Percentiles rank a stretch among this genome's conserved stretches.
These are phyloP conservation scores for Eurytoma adleriae DNA, from an alignment of 2,888 invertebrate species.

Conservation along the genomic window DNA sequence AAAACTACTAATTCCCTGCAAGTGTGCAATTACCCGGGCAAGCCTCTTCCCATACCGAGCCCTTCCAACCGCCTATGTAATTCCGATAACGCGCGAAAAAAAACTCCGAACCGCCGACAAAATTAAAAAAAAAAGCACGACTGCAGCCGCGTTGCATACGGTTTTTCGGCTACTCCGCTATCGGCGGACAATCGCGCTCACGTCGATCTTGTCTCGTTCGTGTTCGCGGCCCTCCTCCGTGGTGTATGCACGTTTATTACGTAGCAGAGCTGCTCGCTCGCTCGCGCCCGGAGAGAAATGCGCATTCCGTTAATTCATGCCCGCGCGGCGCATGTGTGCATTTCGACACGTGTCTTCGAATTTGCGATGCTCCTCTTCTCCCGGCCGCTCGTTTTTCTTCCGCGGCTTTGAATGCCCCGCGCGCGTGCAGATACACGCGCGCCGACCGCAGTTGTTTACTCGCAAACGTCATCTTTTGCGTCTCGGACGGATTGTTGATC, in stretches of 20 bases:
- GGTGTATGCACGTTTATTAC: constrained; percentile 19
- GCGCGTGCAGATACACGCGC: not conserved
- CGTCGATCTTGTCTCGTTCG: constrained; percentile 9
- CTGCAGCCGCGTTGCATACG: not conserved
- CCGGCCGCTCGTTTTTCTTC: constrained; percentile 20
- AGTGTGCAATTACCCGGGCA: too few species aligned
- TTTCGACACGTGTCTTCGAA: constrained; percentile 21
- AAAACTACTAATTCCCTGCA: too few species aligned
- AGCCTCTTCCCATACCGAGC: too few species aligned
- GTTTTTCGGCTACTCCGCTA: not conserved
- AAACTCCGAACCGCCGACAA: not conserved
- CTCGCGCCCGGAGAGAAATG: constrained; percentile 31
- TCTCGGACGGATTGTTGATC: too few species aligned
- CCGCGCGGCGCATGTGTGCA: not conserved
- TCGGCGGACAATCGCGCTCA: constrained; percentile 2
- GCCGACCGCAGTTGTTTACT: not conserved
- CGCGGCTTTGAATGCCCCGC: constrained; percentile 9
- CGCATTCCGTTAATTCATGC: constrained; percentile 27
- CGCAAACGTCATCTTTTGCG: constrained; percentile 18
- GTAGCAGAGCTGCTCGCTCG: not conserved
- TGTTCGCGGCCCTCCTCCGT: not conserved
- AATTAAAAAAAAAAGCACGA: not conserved
- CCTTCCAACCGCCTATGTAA: not conserved
- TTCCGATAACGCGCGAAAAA: constrained; percentile 4
- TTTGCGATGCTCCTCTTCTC: constrained; percentile 7